These are phyloP conservation scores for Lutjanus campechanus DNA, from an alignment of 2,797 vertebrate species.

Conservation along the genomic window DNA sequence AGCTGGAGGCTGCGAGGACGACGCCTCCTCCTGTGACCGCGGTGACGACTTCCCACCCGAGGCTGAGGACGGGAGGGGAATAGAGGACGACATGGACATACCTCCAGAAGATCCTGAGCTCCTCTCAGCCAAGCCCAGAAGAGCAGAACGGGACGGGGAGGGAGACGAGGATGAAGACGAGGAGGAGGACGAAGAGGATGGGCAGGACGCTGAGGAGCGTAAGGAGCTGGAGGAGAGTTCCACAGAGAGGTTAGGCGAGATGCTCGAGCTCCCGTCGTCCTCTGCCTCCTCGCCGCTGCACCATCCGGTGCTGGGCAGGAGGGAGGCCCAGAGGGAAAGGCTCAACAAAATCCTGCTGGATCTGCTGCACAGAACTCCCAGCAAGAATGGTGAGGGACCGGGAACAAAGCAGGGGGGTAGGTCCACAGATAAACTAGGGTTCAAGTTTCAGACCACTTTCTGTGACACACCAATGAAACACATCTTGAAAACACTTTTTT, in stretches of 20 bases:
- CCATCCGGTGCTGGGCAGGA: constrained; percentile 86
- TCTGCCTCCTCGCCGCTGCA: constrained; percentile 78
- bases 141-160: constrained; percentile 83
- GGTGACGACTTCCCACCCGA: constrained; percentile 81
- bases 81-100: constrained; percentile 70
- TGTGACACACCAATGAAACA: constrained; percentile 17
- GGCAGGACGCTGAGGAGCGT: constrained; percentile 59
- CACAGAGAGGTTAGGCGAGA: constrained; percentile 81
- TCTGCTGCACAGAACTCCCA: constrained; percentile 94
- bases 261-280: constrained; percentile 80
- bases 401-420: constrained; percentile 74
- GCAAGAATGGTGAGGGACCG: constrained; percentile 93
- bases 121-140: constrained; percentile 71
- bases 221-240: constrained; percentile 82
- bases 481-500: background rate
- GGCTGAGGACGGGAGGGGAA: constrained; percentile 66
- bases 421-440: constrained; percentile 63
- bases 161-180: constrained; percentile 71
- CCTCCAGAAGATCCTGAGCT: constrained; percentile 67
- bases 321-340: constrained; percentile 91
- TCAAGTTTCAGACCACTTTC: constrained; percentile 9
- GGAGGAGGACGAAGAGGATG: constrained; percentile 72
- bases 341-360: constrained; percentile 96
- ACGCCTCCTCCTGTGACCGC: constrained; percentile 86
- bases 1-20: constrained; percentile 86